phyloP scores from a whole-genome alignment of 2,888 invertebrate genomes.

The Trachelus tabidus region DNA sequence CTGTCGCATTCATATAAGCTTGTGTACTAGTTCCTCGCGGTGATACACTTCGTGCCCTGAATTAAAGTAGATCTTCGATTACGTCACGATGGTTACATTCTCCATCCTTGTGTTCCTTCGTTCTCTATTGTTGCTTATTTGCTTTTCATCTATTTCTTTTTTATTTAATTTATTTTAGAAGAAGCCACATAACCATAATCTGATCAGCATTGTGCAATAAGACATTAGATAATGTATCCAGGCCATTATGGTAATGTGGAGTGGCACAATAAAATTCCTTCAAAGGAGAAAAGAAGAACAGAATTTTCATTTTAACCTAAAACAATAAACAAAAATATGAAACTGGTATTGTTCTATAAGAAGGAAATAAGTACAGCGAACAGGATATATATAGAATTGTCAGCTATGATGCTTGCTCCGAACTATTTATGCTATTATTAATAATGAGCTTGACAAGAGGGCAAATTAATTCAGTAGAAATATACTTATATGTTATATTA shows the following conservation, averaged over 20 bases:
- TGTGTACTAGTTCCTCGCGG: constrained; percentile 30
- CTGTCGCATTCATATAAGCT: constrained; percentile 32
- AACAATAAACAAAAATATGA: not conserved
- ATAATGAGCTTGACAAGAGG: not conserved
- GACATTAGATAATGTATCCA: not conserved
- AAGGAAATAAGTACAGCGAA: not conserved
- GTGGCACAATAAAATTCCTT: not conserved
- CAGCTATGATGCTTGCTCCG: no score
- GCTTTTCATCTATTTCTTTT: not conserved
- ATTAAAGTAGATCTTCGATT: constrained; percentile 30
- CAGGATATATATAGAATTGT: not conserved
- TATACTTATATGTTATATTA: no score
- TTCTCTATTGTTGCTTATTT: not conserved
- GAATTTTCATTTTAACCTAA: not conserved
- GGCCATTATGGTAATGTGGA: not conserved
- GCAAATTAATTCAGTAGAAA: no score
- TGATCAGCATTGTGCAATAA: not conserved
- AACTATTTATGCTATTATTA: not conserved
- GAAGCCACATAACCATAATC: not conserved
- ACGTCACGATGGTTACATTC: constrained; percentile 19
- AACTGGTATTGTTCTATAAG: not conserved
- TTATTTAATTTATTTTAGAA: not conserved
- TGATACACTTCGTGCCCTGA: constrained; percentile 22
- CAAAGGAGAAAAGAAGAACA: not conserved
- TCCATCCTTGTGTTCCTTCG: constrained; percentile 18